Conservation (phyloP, 1,140 invertebrate species). For the Plodia interpunctella region DNA sequence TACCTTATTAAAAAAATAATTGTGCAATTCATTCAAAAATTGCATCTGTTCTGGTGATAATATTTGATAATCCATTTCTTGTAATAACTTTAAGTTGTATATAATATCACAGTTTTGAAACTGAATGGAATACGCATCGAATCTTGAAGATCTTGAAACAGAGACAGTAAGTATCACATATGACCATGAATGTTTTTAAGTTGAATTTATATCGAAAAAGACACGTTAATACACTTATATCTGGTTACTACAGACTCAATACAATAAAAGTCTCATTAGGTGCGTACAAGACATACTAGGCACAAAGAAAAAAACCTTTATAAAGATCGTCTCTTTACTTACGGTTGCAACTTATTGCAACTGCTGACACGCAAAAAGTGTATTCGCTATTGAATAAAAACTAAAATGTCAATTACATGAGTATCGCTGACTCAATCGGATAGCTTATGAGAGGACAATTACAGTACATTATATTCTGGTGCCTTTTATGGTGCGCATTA, state of each 20-base stretch:
- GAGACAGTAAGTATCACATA: too few species aligned
- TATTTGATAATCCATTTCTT: too few species aligned
- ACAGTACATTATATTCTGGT: slow-evolving; percentile 65
- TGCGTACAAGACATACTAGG: background rate
- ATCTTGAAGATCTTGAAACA: too few species aligned
- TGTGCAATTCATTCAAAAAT: too few species aligned
- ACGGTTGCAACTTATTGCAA: background rate
- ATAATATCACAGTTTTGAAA: too few species aligned
- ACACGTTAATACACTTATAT: background rate
- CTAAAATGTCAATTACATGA: slow-evolving; percentile 51
- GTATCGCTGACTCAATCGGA: slow-evolving; percentile 57
- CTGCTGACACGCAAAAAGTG: slow-evolving; percentile 8
- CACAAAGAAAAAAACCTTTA: background rate
- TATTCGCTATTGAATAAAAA: slow-evolving; percentile 22
- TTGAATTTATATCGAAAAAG: too few species aligned
- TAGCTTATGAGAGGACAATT: slow-evolving; percentile 70
- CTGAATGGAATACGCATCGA: too few species aligned
- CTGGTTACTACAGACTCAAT: background rate
- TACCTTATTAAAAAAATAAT: too few species aligned
- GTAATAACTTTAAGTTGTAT: too few species aligned
- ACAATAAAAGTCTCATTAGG: slow-evolving; percentile 1
- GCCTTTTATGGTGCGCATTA: slow-evolving; percentile 54
- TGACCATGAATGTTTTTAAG: too few species aligned
- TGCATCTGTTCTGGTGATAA: too few species aligned
- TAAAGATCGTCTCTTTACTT: background rate